Evolutionary conservation across 2,113 vertebrate genomes (phyloP), one percentile per base, ranked within the genome.

Genomic region (Odocoileus hemionus): DNA sequence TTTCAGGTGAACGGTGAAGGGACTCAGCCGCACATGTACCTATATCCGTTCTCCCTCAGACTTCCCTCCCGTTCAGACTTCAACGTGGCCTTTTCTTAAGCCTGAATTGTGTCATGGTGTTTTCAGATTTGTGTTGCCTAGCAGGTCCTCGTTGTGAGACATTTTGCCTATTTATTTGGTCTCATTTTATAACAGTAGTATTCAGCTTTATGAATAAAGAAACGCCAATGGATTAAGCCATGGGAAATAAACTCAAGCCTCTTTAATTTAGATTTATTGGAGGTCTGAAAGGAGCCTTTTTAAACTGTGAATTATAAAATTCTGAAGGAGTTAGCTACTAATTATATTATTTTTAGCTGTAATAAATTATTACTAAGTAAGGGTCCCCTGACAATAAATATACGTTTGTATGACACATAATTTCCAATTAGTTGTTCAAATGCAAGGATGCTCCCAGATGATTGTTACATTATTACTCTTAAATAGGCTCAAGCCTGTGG

Each of bases 391-490:
- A 78, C 54, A 89, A 86, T 64, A 96, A 93, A 84, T 64, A 47
- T 28, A 85, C 80, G 57, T 94, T 95, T 95, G 39, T 45, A 83
- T 78, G 78, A 89, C 33, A 39, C 80, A 88, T 92, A 57, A 95
- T 97, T 96, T 96, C 54, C 61, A 67, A 83, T 86, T 94, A 88
- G 64, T 91, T 92, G 30, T 84, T 88, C 78, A 89, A 96, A 70
- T 92, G 19, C 54, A 78, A 89, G 6, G 52, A 82, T 82, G 61
- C 33, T 94, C 33, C 25, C 79, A 80, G 43, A 54, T 39, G 54
- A 86, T 10, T 28, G 45, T 26, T 45, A 58, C 45, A 58, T 92
- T 90, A 89, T 86, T 90, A 80, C 50, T 76, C 52, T 82, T 57
- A 93, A 97, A 74, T 43, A 86, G 85, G 12, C 33, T 94, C 11